Evolutionary conservation across 2,113 vertebrate genomes (phyloP).

Genomic region (Rhabdornis inornatus): DNA sequence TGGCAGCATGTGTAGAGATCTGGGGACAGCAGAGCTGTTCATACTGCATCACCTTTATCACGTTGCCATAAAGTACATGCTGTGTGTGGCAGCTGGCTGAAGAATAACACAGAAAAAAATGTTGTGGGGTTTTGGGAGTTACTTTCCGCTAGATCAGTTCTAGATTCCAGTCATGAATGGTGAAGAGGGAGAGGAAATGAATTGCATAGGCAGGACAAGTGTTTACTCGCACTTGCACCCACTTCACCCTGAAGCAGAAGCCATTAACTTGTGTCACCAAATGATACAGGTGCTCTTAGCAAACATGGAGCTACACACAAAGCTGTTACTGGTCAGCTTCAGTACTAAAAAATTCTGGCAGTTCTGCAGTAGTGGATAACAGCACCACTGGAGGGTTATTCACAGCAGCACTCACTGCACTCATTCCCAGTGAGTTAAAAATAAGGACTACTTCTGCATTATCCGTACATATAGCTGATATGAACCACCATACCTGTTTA

Average conservation of each 20-base stretch:
- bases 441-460: background rate
- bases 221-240: background rate
- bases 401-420: background rate
- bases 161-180: background rate
- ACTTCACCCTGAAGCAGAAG: background rate
- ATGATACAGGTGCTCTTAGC: background rate
- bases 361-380: background rate
- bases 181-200: background rate
- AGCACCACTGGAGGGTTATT: background rate
- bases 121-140: background rate
- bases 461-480: background rate
- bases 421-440: background rate
- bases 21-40: background rate
- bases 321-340: background rate
- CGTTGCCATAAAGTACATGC: background rate
- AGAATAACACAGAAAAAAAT: background rate
- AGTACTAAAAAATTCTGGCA: background rate
- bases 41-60: background rate
- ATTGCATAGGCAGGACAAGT: background rate
- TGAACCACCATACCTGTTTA: background rate
- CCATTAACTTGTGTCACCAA: background rate
- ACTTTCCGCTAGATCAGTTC: background rate
- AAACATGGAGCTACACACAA: background rate
- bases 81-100: background rate
- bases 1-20: background rate